Percentiles rank a stretch among this genome's conserved stretches.
phyloP scores from a whole-genome alignment of 2,113 vertebrate genomes.

The Pygoscelis adeliae region DNA sequence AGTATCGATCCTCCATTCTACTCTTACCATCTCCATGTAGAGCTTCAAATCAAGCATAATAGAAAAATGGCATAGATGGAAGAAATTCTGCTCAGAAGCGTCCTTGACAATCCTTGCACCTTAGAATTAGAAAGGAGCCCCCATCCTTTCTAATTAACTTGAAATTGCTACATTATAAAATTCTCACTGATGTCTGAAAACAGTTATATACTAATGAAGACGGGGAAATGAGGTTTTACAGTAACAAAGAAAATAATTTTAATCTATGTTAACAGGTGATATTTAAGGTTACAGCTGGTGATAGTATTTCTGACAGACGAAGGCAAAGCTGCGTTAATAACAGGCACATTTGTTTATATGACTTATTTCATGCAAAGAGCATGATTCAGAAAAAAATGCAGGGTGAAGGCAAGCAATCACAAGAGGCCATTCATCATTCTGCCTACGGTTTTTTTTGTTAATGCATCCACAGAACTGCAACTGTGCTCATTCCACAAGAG shows the following conservation, averaged over 20 bases:
- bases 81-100: not conserved
- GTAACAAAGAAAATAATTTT: not conserved
- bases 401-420: not conserved
- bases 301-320: not conserved
- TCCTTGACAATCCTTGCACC: not conserved
- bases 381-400: not conserved
- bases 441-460: not conserved
- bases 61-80: not conserved
- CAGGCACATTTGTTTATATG: not conserved
- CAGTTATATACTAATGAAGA: not conserved
- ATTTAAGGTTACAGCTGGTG: not conserved
- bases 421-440: constrained; percentile 2
- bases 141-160: not conserved
- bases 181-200: not conserved
- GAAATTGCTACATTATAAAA: not conserved
- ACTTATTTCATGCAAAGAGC: not conserved
- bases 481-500: not conserved
- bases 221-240: not conserved
- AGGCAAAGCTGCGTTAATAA: not conserved
- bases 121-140: not conserved
- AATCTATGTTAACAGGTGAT: not conserved
- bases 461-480: not conserved
- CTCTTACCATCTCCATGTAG: not conserved
- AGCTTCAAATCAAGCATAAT: not conserved
- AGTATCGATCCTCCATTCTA: not conserved